Evolutionary conservation across 2,888 invertebrate genomes (phyloP), one percentile per base, ranked within the genome.

Genomic region (Caenorhabditis auriculariae): DNA sequence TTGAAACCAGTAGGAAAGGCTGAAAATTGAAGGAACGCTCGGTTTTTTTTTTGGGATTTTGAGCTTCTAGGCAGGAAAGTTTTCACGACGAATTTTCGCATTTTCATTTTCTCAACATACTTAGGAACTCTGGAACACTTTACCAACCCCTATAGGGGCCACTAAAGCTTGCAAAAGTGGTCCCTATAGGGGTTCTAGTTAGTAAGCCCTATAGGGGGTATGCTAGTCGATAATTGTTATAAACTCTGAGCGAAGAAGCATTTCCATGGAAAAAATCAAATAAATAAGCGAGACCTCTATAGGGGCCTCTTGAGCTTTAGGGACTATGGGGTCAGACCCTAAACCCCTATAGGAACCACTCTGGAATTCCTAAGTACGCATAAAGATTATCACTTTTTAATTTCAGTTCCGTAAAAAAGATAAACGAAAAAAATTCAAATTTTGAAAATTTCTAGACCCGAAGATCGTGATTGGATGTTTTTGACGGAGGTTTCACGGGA

Each of bases 391-490:
- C n/a, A n/a, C 15, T 35, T 35, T 43, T 5, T 24, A 43, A 24
- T 43, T 19, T 19, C 26, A 43, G 43, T 2, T 17, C 27, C n/a
- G n/a, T n/a, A n/a, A n/a, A n/a, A n/a, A n/a, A n/a, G n/a, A n/a
- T n/a, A n/a, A n/a, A n/a, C n/a, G n/a, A n/a, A n/a, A n/a, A n/a
- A n/a, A n/a, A n/a, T n/a, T n/a, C 17, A 2, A 50, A 35, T 38
- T 45, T 7, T 4, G n/a, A n/a, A n/a, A n/a, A n/a, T n/a, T n/a
- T 51, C 32, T 49, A 59, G 54, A 7, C 38, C 51, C 1, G 50
- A 50, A 9, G 60, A 53, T n/a, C 54, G 54, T 7, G 54, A 59
- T 42, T 73, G 54, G 66, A 59, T 50, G 49, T 67, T 68, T 57
- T 50, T 57, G 28, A 52, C 52, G 6, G 60, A 56, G 59, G 58